A percentile compares a stretch with the other conserved stretches of the same genome.
phyloP scores from a whole-genome alignment of 2,113 vertebrate genomes.

The Eclectus roratus region DNA sequence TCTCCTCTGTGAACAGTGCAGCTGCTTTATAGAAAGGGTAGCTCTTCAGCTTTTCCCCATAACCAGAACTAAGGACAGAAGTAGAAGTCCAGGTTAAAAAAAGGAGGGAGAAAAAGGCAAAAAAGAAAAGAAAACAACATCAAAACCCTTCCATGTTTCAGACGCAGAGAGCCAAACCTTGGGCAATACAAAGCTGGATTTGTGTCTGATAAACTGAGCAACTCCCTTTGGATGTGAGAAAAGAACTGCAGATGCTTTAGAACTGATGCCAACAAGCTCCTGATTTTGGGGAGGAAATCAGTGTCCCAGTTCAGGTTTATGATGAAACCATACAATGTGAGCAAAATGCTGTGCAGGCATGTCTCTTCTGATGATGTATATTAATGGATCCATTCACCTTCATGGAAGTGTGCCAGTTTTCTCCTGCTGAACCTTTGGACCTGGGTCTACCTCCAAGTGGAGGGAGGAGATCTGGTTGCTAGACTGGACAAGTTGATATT shows the following conservation, averaged over 20 bases:
- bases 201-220: not conserved
- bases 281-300: not conserved
- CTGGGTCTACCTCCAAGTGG: not conserved
- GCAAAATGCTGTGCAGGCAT: not conserved
- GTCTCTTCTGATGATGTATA: not conserved
- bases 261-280: not conserved
- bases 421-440: not conserved
- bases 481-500: not conserved
- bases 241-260: not conserved
- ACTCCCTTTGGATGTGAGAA: not conserved
- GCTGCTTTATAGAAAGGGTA: not conserved
- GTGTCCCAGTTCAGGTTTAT: not conserved
- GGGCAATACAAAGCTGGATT: not conserved
- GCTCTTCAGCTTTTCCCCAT: not conserved
- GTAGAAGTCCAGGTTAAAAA: rapidly evolving
- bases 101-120: not conserved
- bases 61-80: not conserved
- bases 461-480: not conserved
- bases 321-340: not conserved
- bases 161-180: not conserved
- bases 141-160: not conserved
- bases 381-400: not conserved
- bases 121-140: not conserved
- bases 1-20: not conserved
- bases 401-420: not conserved